Evolutionary conservation across 2,113 vertebrate species (phyloP).

Genomic region (Machaerirhynchus nigripectus): DNA sequence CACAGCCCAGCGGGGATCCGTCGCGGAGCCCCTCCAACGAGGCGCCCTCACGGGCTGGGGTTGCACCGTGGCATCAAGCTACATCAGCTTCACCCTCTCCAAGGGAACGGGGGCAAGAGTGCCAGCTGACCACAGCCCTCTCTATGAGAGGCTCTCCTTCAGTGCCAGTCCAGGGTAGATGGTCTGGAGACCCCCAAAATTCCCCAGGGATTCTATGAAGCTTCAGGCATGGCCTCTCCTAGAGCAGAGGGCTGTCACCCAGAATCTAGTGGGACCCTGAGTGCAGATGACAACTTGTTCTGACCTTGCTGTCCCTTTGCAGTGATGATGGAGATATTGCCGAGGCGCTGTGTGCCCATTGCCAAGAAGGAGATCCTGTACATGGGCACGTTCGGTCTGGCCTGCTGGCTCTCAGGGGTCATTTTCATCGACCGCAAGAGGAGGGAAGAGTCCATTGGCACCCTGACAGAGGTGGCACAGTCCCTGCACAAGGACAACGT

Average conservation of each 20-base stretch:
- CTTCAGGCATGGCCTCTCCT: not conserved
- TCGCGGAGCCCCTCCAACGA: too few relatives aligned
- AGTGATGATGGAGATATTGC: slow-evolving; percentile 73
- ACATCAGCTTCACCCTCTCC: not conserved
- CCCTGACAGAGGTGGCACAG: slow-evolving; percentile 71
- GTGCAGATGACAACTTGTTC: not conserved
- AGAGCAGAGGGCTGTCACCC: not conserved
- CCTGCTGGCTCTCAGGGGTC: slow-evolving; percentile 71
- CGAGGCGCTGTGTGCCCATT: slow-evolving; percentile 67
- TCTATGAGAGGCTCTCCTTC: not conserved
- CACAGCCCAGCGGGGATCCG: too few relatives aligned
- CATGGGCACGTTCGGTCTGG: slow-evolving; percentile 73
- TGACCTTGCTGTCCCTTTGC: not conserved
- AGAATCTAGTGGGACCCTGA: not conserved
- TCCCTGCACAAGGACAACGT: slow-evolving; percentile 74
- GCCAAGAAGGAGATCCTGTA: slow-evolving; percentile 77
- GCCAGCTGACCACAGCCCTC: not conserved
- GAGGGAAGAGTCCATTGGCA: slow-evolving; percentile 68
- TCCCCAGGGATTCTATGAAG: not conserved
- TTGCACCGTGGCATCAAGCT: too few relatives aligned
- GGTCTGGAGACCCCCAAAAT: not conserved
- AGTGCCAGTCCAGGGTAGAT: not conserved
- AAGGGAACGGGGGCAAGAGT: not conserved
- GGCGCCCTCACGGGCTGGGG: too few relatives aligned
- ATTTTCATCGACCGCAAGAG: slow-evolving; percentile 77